Base-by-base conservation (phyloP, 2,113 vertebrate genomes). In the Eubucco bourcierii region DNA sequence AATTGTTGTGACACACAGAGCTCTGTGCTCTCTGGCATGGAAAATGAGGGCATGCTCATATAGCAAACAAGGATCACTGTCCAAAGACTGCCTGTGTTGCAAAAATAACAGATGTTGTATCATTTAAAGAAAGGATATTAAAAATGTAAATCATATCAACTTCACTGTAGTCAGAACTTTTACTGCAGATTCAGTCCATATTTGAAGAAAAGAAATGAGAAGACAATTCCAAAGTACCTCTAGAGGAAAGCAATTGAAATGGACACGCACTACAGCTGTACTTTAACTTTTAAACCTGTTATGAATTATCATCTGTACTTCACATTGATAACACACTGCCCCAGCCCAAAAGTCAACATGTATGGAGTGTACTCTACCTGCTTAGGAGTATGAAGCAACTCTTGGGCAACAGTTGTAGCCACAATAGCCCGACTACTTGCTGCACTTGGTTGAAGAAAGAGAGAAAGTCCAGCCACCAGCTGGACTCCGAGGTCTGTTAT, bases 401-500 rank as follows among this genome's bases (percentile, higher is more conserved):
- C 99, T 55, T 99, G 98, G 7, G 99, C 98, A 12, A 97, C 91
- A 1, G 98, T 94, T 12, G 99, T 98, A 7, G 98, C 98, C 9
- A 99, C 95, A 88, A 99, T 96, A 71, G 98, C 98, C 76, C 96
- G 97, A 97, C 97, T 98, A 93, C 98, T 98, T 44, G 98, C 98
- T 1, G 97, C 25, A 39, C 98, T 98, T 84, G 99, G 98, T 91
- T 99, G 98, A 59, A 99, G 98, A 87, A 96, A 97, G 80, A 99
- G 98, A 0, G 99, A 98, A 29, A 99, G 98, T 29, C 99, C 99
- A 0, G 99, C 98, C 91, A 99, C 99, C 79, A 99, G 94, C 97
- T 99, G 99, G 66, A 99, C 96, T 15, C 99, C 98, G 39, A 99
- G 96, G 90, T 99, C 99, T 15, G 98, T 98, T 96, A 99, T 98